These are phyloP conservation scores for Chlorops oryzae DNA, from an alignment of 1,140 invertebrate species.

Conservation along the genomic window DNA sequence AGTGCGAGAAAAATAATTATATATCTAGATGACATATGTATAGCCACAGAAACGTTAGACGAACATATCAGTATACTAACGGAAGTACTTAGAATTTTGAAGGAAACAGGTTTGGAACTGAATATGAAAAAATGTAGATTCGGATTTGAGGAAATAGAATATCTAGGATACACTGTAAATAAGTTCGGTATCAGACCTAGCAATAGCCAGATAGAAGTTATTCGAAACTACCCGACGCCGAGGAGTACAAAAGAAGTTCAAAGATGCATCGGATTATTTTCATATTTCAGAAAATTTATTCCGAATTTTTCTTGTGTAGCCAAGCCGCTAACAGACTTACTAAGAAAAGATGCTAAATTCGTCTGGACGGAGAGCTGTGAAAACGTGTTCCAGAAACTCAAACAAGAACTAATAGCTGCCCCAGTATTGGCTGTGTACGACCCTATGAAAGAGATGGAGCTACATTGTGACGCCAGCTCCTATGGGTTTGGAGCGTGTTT, in stretches of 20 bases:
- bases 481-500: too few species aligned
- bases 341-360: too few species aligned
- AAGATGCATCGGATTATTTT: slow-evolving; percentile 1
- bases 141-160: neutral
- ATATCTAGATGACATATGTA: neutral
- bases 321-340: too few species aligned
- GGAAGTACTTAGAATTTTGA: neutral
- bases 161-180: neutral
- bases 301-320: too few species aligned
- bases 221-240: too few species aligned
- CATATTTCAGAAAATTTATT: neutral
- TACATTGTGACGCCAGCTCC: too few species aligned
- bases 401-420: too few species aligned
- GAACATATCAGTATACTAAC: neutral
- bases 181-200: neutral
- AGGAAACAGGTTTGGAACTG: neutral
- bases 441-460: too few species aligned
- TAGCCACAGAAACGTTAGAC: neutral
- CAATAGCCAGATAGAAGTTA: neutral
- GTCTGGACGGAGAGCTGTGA: too few species aligned
- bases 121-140: neutral
- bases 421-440: too few species aligned
- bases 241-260: neutral
- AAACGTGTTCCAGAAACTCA: too few species aligned
- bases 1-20: neutral